phyloP scores from a whole-genome alignment of 2,113 vertebrate genomes.

The Acanthochromis polyacanthus region DNA sequence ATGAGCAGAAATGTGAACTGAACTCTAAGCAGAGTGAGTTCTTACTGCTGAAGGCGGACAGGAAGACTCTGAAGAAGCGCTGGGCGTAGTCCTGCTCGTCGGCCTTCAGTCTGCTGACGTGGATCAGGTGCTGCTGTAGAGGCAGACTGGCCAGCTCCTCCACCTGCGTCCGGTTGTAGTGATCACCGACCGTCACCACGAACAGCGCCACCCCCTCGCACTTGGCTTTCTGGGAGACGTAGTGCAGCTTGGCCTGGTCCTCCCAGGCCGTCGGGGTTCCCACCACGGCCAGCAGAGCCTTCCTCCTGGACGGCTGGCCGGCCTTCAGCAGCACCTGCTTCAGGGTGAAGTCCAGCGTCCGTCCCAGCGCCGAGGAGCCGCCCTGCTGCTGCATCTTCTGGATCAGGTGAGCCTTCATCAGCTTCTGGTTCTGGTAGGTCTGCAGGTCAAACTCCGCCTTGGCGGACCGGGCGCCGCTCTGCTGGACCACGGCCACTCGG shows the following conservation, averaged over 20 bases:
- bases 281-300: conserved; percentile 83
- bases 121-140: conserved; percentile 86
- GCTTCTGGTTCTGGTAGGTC: conserved; percentile 51
- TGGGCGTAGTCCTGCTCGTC: conserved; percentile 81
- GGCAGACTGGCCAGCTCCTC: conserved; percentile 85
- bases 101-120: conserved; percentile 65
- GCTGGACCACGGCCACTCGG: conserved; percentile 85
- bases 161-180: conserved; percentile 75
- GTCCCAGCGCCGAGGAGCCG: conserved; percentile 81
- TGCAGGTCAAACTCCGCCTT: conserved; percentile 84
- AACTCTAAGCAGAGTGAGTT: not conserved
- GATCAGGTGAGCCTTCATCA: conserved; percentile 84
- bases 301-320: conserved; percentile 70
- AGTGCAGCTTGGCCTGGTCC: conserved; percentile 82
- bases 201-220: conserved; percentile 89
- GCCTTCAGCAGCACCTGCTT: conserved; percentile 81
- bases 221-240: conserved; percentile 83
- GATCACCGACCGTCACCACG: conserved; percentile 81
- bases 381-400: conserved; percentile 74
- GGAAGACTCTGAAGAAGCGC: conserved; percentile 86
- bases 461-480: conserved; percentile 67
- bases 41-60: conserved; percentile 88
- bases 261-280: conserved; percentile 81
- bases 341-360: conserved; percentile 84
- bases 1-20: too few relatives aligned